Evolutionary conservation across 2,888 invertebrate genomes (phyloP).

Genomic region (Ramazzottius varieornatus): DNA sequence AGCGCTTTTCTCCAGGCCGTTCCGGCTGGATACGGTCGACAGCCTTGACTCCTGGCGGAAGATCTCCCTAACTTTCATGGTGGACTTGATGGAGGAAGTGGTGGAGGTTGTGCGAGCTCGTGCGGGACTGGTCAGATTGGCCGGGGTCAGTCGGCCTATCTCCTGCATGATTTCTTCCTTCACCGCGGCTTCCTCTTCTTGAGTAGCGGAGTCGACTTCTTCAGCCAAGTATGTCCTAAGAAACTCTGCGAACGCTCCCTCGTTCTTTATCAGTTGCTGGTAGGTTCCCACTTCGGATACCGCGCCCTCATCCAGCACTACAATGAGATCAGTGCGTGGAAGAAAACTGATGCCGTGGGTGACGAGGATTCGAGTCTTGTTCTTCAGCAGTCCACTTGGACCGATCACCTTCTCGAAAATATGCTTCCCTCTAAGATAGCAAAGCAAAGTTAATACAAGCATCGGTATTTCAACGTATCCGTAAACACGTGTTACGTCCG

Average conservation of each 20-base stretch:
- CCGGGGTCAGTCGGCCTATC: neutral
- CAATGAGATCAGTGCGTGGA: conserved; percentile 60
- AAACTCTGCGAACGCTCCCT: conserved; percentile 31
- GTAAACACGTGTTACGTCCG: too few species aligned
- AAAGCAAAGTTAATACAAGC: too few species aligned
- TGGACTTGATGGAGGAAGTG: neutral
- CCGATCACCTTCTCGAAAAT: conserved; percentile 30
- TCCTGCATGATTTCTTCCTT: neutral
- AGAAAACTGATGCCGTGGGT: conserved; percentile 83
- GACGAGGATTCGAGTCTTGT: conserved; percentile 57
- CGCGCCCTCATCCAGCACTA: conserved; percentile 60
- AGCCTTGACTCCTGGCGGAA: neutral
- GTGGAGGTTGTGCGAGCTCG: neutral
- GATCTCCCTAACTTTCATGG: neutral
- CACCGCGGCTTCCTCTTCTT: conserved; percentile 9
- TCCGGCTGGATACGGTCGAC: too few species aligned
- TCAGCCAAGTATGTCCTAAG: conserved; percentile 27
- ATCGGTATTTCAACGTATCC: too few species aligned
- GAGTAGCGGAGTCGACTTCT: conserved; percentile 19
- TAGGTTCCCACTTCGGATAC: conserved; percentile 72
- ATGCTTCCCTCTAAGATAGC: conserved; percentile 23
- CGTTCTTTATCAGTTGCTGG: conserved; percentile 54
- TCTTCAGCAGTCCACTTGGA: conserved; percentile 23
- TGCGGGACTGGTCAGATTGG: neutral
- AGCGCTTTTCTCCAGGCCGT: too few species aligned